Percentiles rank a stretch among this genome's conserved stretches.
Evolutionary conservation across 2,797 vertebrate genomes (phyloP).

Genomic region (Tragopan temminckii): DNA sequence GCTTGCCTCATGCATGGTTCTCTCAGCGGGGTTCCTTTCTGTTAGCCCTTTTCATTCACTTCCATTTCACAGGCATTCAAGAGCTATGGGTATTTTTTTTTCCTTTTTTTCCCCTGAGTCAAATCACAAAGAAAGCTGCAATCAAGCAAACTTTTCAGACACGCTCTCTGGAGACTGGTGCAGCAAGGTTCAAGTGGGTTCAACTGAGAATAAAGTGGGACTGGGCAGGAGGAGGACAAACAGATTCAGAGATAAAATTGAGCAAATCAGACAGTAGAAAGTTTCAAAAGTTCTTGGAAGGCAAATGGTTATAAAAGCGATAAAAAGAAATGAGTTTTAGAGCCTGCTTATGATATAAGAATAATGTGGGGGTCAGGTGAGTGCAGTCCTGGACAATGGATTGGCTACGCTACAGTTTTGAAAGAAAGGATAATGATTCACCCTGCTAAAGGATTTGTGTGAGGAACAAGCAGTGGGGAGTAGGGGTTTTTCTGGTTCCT

Average conservation of each 20-base stretch:
- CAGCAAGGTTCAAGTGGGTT: slow-evolving; percentile 38
- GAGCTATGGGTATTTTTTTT: not conserved
- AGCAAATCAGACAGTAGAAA: slow-evolving; percentile 28
- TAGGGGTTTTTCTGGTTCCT: slow-evolving; percentile 48
- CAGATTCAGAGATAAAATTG: slow-evolving; percentile 37
- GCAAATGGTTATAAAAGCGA: slow-evolving; percentile 37
- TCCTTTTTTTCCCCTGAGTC: not conserved
- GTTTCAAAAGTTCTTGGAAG: slow-evolving; percentile 58
- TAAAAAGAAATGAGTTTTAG: not conserved
- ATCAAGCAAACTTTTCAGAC: slow-evolving; percentile 69
- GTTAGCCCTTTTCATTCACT: slow-evolving; percentile 62
- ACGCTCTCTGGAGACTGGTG: not conserved
- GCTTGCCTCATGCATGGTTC: slow-evolving; percentile 7
- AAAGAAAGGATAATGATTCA: slow-evolving; percentile 64
- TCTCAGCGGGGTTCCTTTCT: slow-evolving; percentile 52
- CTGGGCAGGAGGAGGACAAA: slow-evolving; percentile 56
- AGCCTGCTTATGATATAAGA: not conserved
- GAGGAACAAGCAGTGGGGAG: slow-evolving; percentile 43
- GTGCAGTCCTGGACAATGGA: slow-evolving; percentile 51
- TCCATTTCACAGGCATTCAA: slow-evolving; percentile 58
- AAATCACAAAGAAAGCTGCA: slow-evolving; percentile 44
- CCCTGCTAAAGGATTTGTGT: slow-evolving; percentile 30
- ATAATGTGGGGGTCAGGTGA: slow-evolving; percentile 33
- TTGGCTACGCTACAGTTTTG: slow-evolving; percentile 1
- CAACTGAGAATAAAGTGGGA: slow-evolving; percentile 47